A percentile compares a stretch with the other conserved stretches of the same genome.
Conservation (phyloP, 1,140 invertebrate species). For the Aphaenogaster ashmeadi region DNA sequence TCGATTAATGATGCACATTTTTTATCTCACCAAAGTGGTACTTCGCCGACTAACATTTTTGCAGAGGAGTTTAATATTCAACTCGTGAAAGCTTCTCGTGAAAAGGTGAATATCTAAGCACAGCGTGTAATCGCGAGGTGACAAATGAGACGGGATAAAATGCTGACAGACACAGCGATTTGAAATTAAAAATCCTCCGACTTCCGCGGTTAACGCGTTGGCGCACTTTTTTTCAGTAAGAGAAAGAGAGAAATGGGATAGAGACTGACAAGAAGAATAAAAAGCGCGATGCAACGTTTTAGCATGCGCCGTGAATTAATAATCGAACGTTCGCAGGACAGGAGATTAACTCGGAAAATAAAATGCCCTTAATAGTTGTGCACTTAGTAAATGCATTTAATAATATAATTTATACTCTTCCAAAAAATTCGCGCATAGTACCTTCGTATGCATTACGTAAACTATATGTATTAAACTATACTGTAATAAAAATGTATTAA, state of each 20-base stretch:
- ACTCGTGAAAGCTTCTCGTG: not conserved
- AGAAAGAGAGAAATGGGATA: not conserved
- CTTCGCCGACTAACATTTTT: slow-evolving; percentile 12
- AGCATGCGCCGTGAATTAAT: slow-evolving; percentile 36
- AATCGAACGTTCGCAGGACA: slow-evolving; percentile 20
- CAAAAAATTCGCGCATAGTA: not conserved
- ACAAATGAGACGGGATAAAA: slow-evolving; percentile 51
- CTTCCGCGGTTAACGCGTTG: slow-evolving; percentile 21
- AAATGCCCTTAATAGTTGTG: not conserved
- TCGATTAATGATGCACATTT: slow-evolving; percentile 8
- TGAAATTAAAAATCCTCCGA: slow-evolving; percentile 53
- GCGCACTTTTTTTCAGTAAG: not conserved
- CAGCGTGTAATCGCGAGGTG: slow-evolving; percentile 5
- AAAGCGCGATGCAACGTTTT: slow-evolving; percentile 8
- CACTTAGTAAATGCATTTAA: not conserved
- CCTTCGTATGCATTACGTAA: not conserved
- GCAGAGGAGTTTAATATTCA: slow-evolving; percentile 32
- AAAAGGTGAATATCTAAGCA: slow-evolving; percentile 25
- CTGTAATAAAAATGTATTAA: too few relatives aligned
- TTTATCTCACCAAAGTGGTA: not conserved
- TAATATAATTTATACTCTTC: not conserved
- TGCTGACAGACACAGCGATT: slow-evolving; percentile 51
- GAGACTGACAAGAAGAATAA: not conserved
- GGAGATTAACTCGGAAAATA: not conserved
- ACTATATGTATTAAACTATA: not conserved